Conservation (phyloP, 2,888 invertebrate genomes). For the Pardosa pseudoannulata region DNA sequence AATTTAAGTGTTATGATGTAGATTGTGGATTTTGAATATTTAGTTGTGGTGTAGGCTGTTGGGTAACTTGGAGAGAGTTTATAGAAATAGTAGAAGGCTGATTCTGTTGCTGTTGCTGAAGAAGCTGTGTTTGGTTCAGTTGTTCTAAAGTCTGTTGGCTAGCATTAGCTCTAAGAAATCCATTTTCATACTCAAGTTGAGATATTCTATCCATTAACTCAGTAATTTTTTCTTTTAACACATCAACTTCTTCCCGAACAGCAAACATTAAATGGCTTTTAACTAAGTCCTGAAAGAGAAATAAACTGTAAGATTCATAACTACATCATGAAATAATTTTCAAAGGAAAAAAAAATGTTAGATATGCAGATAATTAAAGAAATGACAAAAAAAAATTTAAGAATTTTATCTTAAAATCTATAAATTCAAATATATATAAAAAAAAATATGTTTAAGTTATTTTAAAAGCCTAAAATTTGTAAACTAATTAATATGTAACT, state of each 20-base stretch:
- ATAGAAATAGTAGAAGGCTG: conserved; percentile 56
- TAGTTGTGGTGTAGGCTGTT: conserved; percentile 55
- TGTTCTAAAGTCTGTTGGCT: conserved; percentile 87
- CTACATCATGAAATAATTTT: too few relatives aligned
- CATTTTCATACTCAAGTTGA: conserved; percentile 93
- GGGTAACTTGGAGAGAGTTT: conserved; percentile 45
- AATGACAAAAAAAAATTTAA: too few relatives aligned
- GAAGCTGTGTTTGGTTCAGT: conserved; percentile 56
- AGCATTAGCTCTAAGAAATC: conserved; percentile 90
- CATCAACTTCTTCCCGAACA: conserved; percentile 95
- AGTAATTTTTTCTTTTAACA: conserved; percentile 92
- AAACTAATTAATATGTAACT: too few relatives aligned
- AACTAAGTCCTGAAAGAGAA: conserved; percentile 84
- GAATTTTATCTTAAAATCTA: too few relatives aligned
- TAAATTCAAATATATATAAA: too few relatives aligned
- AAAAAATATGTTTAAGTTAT: too few relatives aligned
- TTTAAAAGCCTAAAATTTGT: too few relatives aligned
- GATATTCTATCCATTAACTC: conserved; percentile 93
- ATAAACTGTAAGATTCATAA: not conserved
- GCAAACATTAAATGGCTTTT: conserved; percentile 97
- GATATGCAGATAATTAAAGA: too few relatives aligned
- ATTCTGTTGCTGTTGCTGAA: conserved; percentile 61
- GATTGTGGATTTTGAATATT: conserved; percentile 69
- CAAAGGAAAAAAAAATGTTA: too few relatives aligned
- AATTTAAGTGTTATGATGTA: conserved; percentile 61